Conservation (phyloP, 1,140 invertebrate species). For the Heliconius melpomene region DNA sequence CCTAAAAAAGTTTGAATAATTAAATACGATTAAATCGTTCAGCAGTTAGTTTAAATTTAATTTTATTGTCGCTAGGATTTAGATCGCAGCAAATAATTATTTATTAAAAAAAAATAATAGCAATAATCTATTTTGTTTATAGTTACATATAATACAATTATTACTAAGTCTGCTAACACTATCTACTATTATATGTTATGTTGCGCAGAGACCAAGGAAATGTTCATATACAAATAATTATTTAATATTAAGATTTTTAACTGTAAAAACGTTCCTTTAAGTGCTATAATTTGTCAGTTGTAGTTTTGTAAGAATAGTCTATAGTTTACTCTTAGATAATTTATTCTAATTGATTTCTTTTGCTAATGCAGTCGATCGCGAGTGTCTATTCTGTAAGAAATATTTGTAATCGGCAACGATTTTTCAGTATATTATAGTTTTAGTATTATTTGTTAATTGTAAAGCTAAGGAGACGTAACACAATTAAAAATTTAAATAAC, state of each 20-base stretch:
- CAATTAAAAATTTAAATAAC: background rate
- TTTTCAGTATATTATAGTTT: constrained; percentile 1
- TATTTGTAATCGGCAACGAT: constrained; percentile 19
- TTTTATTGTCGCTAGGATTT: background rate
- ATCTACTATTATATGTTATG: constrained; percentile 36
- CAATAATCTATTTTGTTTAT: constrained; percentile 6
- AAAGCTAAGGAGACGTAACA: background rate
- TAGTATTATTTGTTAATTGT: background rate
- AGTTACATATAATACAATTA: constrained; percentile 20
- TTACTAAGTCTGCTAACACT: constrained; percentile 28
- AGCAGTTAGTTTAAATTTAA: background rate
- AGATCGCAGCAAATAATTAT: background rate
- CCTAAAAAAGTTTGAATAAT: background rate
- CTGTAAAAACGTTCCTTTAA: constrained; percentile 43
- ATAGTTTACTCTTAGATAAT: constrained; percentile 30
- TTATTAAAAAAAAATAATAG: constrained; percentile 7
- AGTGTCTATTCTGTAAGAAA: constrained; percentile 15
- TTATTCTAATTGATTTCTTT: constrained; percentile 25
- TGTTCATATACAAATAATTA: constrained; percentile 45
- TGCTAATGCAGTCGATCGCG: constrained; percentile 22
- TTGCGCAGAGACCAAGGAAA: constrained; percentile 40
- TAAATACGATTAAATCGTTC: constrained; percentile 5
- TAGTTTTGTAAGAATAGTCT: constrained; percentile 37
- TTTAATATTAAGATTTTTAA: constrained; percentile 41
- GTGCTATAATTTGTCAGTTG: constrained; percentile 32